These are phyloP conservation scores for Heliornis fulica DNA, from an alignment of 2,113 vertebrate genomes.

Conservation along the genomic window DNA sequence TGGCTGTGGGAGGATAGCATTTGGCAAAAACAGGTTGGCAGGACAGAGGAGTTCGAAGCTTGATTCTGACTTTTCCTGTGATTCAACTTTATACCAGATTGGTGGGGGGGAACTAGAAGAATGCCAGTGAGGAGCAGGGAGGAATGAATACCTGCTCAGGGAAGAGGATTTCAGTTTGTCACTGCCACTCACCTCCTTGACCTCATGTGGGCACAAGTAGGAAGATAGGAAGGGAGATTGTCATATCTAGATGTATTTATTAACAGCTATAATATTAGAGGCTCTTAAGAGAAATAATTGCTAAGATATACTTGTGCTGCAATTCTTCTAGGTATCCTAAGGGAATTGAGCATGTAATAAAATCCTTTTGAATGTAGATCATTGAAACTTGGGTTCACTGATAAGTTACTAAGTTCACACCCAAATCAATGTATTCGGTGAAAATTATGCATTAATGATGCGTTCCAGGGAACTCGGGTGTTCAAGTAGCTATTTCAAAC, in stretches of 20 bases:
- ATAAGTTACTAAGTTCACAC: conserved; percentile 6
- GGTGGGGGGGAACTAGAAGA: neutral
- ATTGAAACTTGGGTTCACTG: neutral
- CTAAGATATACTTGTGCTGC: neutral
- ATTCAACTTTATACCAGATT: neutral
- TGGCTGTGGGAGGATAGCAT: neutral
- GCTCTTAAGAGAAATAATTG: neutral
- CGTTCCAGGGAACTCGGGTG: neutral
- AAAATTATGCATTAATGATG: neutral
- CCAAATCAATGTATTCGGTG: neutral
- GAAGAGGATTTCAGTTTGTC: neutral
- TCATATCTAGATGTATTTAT: neutral
- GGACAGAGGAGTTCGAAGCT: neutral
- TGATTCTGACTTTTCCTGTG: neutral
- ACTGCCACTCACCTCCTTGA: neutral
- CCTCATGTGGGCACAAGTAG: neutral
- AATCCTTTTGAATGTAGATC: neutral
- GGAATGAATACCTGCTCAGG: neutral
- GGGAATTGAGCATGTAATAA: neutral
- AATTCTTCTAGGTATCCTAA: neutral
- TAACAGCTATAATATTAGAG: neutral
- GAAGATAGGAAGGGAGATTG: neutral
- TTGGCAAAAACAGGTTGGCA: neutral
- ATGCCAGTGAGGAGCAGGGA: neutral
- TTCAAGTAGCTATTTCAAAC: neutral